Base-by-base conservation (phyloP, 2,888 invertebrate species). In the Protophormia terraenovae region DNA sequence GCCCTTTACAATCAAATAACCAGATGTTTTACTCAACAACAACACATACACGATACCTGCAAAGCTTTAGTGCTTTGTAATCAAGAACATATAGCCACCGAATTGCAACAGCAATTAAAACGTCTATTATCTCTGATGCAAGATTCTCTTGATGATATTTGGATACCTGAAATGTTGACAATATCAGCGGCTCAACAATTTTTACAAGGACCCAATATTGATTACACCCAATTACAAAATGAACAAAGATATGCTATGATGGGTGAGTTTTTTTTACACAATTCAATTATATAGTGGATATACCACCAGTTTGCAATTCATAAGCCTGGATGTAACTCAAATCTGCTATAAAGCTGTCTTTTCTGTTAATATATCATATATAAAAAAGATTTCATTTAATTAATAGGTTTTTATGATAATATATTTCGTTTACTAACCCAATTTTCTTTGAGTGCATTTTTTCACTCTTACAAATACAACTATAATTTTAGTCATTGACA, bases 1-100 rank as follows among this genome's bases (percentile, higher is more conserved):
- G 95, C 95, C 3, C 92, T 97, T 27, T 94, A 97, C 89, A 94
- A 94, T 83, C 93, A 95, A 29, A 94, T 96, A 62, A 93, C 92
- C 16, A 93, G 94, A 72, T 93, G 95, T 0, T 94, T 94, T 88
- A 93, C 93, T 29, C 92, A 95, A 88, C 94, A 95, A 90, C 92
- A 93, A 88, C 94, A 93, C 86, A 93, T 94, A 7, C 93, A 92
- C 89, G 94, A 95, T 89, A 90, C 94, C 55, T 94, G 93, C 87
- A 93, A 93, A 75, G 93, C 93, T n/a, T 90, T 95, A 55, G 90
- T 93, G 77, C 93, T 93, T 88, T 91, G 94, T 55, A 91, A 91
- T 73, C 92, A 90, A 82, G 94, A 94, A 78, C 89, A 89, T 5
- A 90, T 93, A 87, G 94, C 93, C 7, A 90, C 90, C 50, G 81